Conservation (phyloP, 1,140 invertebrate genomes). For the Eciton burchellii region DNA sequence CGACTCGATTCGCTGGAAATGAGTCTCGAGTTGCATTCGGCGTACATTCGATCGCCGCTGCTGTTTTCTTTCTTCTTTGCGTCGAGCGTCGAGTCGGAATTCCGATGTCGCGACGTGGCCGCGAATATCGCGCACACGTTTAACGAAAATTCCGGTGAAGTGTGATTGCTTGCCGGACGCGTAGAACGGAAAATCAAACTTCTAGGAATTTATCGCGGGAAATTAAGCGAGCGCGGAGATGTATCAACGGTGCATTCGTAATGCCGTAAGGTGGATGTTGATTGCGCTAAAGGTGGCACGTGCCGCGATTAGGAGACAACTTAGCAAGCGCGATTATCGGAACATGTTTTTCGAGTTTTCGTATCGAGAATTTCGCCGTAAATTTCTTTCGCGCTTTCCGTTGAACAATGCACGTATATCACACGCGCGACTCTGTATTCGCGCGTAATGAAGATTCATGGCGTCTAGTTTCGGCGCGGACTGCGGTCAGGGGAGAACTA, state of each 20-base stretch:
- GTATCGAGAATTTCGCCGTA: constrained; percentile 6
- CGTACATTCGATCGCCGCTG: neutral
- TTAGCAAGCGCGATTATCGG: constrained; percentile 13
- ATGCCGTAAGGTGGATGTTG: constrained; percentile 31
- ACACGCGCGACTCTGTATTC: constrained; percentile 21
- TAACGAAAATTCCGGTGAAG: constrained; percentile 25
- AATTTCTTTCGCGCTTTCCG: constrained; percentile 37
- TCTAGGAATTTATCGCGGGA: neutral
- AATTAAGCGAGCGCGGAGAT: constrained; percentile 18
- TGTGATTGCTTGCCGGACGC: too few relatives aligned
- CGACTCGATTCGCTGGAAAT: constrained; percentile 27
- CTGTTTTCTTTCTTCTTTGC: neutral
- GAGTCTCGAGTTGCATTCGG: neutral
- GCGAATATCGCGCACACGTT: neutral
- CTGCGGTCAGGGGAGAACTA: neutral
- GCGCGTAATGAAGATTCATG: constrained; percentile 13
- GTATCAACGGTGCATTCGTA: constrained; percentile 1
- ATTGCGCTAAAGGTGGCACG: constrained; percentile 28
- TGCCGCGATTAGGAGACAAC: constrained; percentile 34
- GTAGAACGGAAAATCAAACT: neutral
- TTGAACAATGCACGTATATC: constrained; percentile 16
- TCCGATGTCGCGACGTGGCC: neutral
- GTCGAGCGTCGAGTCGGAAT: neutral
- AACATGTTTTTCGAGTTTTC: constrained; percentile 11
- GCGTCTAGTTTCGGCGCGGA: neutral